phyloP scores from a whole-genome alignment of 2,113 vertebrate species.

The Erythrolamprus reginae region DNA sequence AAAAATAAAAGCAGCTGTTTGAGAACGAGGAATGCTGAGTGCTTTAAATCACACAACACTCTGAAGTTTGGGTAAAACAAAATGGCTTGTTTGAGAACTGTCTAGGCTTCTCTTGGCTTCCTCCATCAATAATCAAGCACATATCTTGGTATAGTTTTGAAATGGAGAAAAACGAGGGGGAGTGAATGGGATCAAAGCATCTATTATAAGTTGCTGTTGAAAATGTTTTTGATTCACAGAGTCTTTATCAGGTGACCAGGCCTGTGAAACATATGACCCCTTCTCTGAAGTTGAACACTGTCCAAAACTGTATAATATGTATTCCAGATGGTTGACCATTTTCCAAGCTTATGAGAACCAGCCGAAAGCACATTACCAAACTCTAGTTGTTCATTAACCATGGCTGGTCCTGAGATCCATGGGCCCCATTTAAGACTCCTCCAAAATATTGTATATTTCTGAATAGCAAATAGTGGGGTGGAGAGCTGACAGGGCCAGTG shows the following conservation, averaged over 20 bases:
- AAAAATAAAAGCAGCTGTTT: accelerated
- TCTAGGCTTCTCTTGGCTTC: not conserved
- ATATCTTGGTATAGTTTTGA: not conserved
- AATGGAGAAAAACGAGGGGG: not conserved
- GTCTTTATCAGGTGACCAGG: not conserved
- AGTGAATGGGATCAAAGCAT: not conserved
- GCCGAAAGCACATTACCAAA: not conserved
- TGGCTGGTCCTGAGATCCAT: not conserved
- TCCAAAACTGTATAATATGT: not conserved
- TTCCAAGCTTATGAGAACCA: not conserved
- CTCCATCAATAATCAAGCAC: not conserved
- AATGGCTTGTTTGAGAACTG: not conserved
- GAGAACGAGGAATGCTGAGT: not conserved
- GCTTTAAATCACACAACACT: accelerated
- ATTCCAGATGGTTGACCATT: not conserved
- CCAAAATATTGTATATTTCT: not conserved
- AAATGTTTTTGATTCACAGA: not conserved
- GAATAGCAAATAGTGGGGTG: not conserved
- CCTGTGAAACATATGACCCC: not conserved
- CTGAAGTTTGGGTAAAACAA: not conserved
- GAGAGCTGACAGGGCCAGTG: not conserved
- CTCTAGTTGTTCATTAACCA: not conserved
- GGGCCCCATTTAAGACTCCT: not conserved
- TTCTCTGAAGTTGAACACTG: not conserved
- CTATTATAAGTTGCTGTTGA: not conserved